Evolutionary conservation across 1,140 invertebrate genomes (phyloP).

Genomic region (Drosophila lini): DNA sequence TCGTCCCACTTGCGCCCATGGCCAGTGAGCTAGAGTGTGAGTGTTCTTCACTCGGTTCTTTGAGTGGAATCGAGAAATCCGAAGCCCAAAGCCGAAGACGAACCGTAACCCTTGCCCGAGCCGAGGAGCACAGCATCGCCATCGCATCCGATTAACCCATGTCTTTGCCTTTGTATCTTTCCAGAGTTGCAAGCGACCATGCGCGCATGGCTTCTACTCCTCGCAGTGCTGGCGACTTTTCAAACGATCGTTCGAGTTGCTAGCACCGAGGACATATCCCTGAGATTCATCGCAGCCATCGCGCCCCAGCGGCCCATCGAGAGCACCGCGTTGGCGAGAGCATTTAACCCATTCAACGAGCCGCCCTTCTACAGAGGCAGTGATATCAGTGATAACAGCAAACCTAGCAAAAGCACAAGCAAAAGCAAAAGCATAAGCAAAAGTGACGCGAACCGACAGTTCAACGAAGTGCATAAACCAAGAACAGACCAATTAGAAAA

Average conservation of each 20-base stretch:
- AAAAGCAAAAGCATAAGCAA: slow-evolving; percentile 43
- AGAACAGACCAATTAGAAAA: slow-evolving; percentile 83
- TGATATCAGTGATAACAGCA: slow-evolving; percentile 63
- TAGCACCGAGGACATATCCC: slow-evolving; percentile 84
- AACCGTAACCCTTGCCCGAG: slow-evolving; percentile 12
- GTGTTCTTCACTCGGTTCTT: slow-evolving; percentile 19
- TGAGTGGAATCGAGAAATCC: slow-evolving; percentile 15
- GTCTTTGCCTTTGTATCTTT: slow-evolving; percentile 83
- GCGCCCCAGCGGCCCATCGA: slow-evolving; percentile 36
- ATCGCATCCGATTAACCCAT: slow-evolving; percentile 56
- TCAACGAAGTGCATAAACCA: slow-evolving; percentile 79
- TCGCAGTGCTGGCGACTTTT: slow-evolving; percentile 85
- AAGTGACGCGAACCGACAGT: slow-evolving; percentile 67
- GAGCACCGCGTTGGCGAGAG: slow-evolving; percentile 65
- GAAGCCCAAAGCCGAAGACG: slow-evolving; percentile 3
- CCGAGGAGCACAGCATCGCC: slow-evolving; percentile 9
- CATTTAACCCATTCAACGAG: slow-evolving; percentile 73
- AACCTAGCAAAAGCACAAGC: slow-evolving; percentile 39
- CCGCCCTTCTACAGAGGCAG: slow-evolving; percentile 51
- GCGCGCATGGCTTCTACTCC: slow-evolving; percentile 85
- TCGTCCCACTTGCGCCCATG: slow-evolving; percentile 61
- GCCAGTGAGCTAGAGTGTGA: slow-evolving; percentile 49
- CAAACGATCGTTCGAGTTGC: slow-evolving; percentile 83
- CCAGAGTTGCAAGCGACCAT: slow-evolving; percentile 86
- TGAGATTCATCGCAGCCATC: slow-evolving; percentile 82